Evolutionary conservation across 2,797 vertebrate species (phyloP), one percentile per base, ranked within the genome.

Genomic region (Okamejei kenojei): DNA sequence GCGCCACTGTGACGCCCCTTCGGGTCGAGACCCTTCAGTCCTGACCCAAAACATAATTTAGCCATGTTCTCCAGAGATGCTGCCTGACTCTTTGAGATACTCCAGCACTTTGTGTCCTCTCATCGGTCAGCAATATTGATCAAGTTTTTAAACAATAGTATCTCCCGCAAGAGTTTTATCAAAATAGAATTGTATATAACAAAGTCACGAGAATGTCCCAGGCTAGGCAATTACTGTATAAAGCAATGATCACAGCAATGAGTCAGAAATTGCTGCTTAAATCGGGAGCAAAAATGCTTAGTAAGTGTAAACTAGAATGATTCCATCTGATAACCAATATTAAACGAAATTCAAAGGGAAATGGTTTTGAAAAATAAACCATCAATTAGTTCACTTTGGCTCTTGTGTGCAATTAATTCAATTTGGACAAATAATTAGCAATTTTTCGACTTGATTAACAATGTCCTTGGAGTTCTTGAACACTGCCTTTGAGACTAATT

Each of bases 361-460:
- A 68, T 68, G n/a, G 15, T 21, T 68, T 63, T 35, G 61, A 86
- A 86, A 84, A 86, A 86, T 32, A 86, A 86, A 65, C 11, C 58
- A 26, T n/a, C n/a, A 13, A 32, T 61, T 86, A n/a, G 82, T 32
- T 29, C 63, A 35, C 45, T 86, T 11, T 29, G 54, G 35, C 35
- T 76, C 73, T 7, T 26, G 68, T 54, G 29, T 74, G 71, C 71
- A 92, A 92, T 92, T 92, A 92, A 76, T 92, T 76, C 38, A 76
- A 73, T 92, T 76, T 29, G 23, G 38, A 92, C 13, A 13, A 76
- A 74, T 54, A 23, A 38, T n/a, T 54, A 76, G 38, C 35, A 74
- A 23, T 71, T 7, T 71, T n/a, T 21, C 19, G 58, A 90, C 21
- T 74, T 68, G 63, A 1, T 88, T 88, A 63, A 35, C 63, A 68